Percentiles rank a stretch among this genome's conserved stretches.
Evolutionary conservation across 2,113 vertebrate species (phyloP).

Genomic region (Ranitomeya imitator): DNA sequence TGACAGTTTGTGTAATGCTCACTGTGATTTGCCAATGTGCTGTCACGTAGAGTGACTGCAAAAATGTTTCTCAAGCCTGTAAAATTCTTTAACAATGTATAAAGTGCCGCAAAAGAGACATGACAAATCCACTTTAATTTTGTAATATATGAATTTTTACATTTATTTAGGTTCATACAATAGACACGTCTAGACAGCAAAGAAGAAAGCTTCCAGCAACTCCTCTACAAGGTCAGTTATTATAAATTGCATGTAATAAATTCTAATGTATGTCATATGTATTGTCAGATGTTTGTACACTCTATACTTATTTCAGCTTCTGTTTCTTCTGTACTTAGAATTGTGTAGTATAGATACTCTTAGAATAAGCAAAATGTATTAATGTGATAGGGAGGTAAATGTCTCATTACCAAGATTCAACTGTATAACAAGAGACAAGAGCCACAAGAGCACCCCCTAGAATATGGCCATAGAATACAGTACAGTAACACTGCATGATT

Average conservation of each 20-base stretch:
- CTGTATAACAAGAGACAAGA: background rate
- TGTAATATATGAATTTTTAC: background rate
- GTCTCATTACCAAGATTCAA: background rate
- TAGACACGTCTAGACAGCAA: slow-evolving; percentile 92
- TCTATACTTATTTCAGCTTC: background rate
- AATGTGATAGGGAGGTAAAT: background rate
- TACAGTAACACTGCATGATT: background rate
- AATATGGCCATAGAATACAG: background rate
- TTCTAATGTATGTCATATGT: background rate
- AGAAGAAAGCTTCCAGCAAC: slow-evolving; percentile 93
- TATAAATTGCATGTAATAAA: background rate
- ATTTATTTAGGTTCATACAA: slow-evolving; percentile 84
- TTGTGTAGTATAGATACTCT: background rate
- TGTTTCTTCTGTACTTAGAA: background rate
- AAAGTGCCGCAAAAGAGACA: background rate
- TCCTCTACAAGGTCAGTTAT: slow-evolving; percentile 80
- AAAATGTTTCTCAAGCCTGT: background rate
- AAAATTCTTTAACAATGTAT: background rate
- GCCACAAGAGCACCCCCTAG: background rate
- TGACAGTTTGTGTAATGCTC: no score
- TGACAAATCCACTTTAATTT: background rate
- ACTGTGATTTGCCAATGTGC: no score
- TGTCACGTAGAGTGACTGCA: no score
- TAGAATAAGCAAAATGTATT: background rate
- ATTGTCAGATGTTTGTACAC: background rate